Evolutionary conservation across 2,888 invertebrate species (phyloP), one percentile per base, ranked within the genome.

Genomic region (Drosophila planitibia): DNA sequence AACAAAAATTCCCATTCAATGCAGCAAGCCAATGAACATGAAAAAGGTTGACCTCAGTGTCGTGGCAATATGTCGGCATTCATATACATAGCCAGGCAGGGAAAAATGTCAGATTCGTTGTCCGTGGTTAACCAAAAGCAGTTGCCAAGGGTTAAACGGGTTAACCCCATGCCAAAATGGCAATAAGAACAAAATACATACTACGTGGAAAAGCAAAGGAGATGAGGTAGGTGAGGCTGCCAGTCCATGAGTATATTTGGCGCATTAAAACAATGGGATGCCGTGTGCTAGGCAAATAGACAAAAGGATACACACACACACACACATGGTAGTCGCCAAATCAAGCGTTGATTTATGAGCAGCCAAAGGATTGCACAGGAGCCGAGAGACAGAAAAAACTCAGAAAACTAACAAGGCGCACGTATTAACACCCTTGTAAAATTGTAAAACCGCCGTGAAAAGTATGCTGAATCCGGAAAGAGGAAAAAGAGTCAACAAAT

Each of bases 351-450:
- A 88, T 88, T 88, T 88, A 88, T 90, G 82, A 65, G 76, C 76
- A 74, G 63, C 69, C 79, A 81, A 74, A 81, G 85, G 83, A 83
- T 85, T 84, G 82, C 37, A 49, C 47, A 63, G 76, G 57, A 76
- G 65, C 64, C 70, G 51, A 60, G 77, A 53, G 59, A 51, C 58
- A 67, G 71, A 76, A 64, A 33, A 61, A 63, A 70, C 66, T 70
- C 55, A 68, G 75, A 74, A 86, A 89, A 87, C 89, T 86, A 90
- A 82, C 89, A 74, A 76, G 77, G 74, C 80, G 81, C 67, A 53
- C 47, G 76, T 67, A 86, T 88, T 88, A 89, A 89, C 87, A 88
- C 87, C 91, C 87, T 81, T 88, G 87, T 90, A 86, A 89, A 84
- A 70, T 72, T 80, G 83, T 79, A 82, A 89, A 89, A 90, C 87